Base-by-base conservation (phyloP, 2,113 vertebrate genomes). In the Halcyon malimbica region DNA sequence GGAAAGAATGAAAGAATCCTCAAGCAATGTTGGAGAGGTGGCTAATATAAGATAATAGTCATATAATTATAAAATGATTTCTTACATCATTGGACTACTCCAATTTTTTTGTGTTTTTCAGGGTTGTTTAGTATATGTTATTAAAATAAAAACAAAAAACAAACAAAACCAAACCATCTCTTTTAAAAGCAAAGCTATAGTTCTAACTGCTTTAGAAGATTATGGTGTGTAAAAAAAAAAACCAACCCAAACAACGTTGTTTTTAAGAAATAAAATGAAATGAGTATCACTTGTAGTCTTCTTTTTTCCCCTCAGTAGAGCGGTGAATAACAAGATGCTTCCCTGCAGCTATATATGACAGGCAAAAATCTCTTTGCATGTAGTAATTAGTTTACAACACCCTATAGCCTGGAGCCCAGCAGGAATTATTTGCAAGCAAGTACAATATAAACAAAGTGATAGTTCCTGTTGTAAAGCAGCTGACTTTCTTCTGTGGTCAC, bases 301-400 rank as follows among this genome's bases (percentile, higher is more conserved):
- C 18, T 42, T 73, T 37, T 86, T 63, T 48, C 23, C 25, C 11
- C 13, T 64, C 11, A 24, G 12, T 33, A 46, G 33, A 57, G 29
- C 12, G 31, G 10, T 67, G 65, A 82, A 73, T 67, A 74, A 78
- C 60, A 59, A 92, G 19, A 69, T 93, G 23, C 28, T 89, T 90
- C 53, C 89, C 83, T 83, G 77, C 44, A 93, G 96, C 76, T 63
- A 16, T 68, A 48, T 68, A 33, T 67, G 79, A 96, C 73, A 93
- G 50, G 14, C 33, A 96, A 81, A 46, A 86, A 82, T 92, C 56
- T 83, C 84, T 92, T 92, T 90, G 56, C 44, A 20, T 88, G 56
- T 57, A 46, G 85, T 96, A 98, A 97, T 98, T 98, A 97, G 85
- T 96, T 98, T 97, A 96, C 67, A 73, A 73, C 37, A 96, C 68